phyloP scores from a whole-genome alignment of 2,797 vertebrate species.

The Rhynchotus rufescens region DNA sequence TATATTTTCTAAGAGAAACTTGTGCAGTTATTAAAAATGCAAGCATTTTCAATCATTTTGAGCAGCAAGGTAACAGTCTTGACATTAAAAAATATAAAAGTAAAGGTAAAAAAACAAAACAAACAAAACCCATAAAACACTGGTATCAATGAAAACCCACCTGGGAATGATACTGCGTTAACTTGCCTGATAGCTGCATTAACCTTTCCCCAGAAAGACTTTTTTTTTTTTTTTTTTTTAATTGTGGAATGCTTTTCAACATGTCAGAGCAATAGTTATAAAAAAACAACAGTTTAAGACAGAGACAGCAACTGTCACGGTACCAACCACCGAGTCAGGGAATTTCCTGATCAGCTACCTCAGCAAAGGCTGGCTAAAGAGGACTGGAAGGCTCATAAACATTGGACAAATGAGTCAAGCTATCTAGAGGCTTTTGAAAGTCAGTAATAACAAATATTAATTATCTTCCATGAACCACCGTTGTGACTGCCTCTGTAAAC shows the following conservation, averaged over 20 bases:
- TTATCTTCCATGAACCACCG: constrained; percentile 56
- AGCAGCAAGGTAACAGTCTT: background rate
- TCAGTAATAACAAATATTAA: constrained; percentile 64
- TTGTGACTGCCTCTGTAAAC: constrained; percentile 41
- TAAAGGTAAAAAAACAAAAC: background rate
- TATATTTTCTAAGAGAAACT: constrained; percentile 16
- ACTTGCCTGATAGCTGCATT: constrained; percentile 39
- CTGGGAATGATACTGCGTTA: background rate
- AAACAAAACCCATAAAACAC: no score
- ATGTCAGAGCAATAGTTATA: constrained; percentile 53
- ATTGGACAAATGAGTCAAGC: background rate
- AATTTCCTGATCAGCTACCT: background rate
- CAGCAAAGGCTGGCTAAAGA: background rate
- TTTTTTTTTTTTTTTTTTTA: constrained; percentile 42
- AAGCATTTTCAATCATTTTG: constrained; percentile 34
- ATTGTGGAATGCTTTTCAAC: constrained; percentile 65
- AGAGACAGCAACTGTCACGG: background rate
- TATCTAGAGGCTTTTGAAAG: constrained; percentile 24
- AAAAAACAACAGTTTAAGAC: constrained; percentile 42
- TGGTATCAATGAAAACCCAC: background rate
- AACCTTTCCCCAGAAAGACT: constrained; percentile 57
- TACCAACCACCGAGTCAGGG: background rate
- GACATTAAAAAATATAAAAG: background rate
- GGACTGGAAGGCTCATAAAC: background rate
- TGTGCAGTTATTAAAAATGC: constrained; percentile 8